phyloP scores from a whole-genome alignment of 2,797 vertebrate genomes.

The Liasis olivaceus region DNA sequence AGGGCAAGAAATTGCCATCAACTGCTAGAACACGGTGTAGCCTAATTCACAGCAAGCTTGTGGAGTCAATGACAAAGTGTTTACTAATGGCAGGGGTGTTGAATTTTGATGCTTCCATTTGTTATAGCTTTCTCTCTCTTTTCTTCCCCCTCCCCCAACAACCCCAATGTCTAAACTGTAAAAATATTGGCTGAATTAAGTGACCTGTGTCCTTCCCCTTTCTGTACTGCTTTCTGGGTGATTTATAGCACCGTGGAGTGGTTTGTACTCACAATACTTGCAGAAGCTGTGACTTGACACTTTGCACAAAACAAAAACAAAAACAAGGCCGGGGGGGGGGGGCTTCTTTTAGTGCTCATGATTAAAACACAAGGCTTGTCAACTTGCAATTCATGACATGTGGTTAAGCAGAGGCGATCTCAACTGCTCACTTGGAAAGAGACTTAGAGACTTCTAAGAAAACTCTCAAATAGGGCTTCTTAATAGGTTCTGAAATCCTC shows the following conservation, averaged over 20 bases:
- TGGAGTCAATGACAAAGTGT: neutral
- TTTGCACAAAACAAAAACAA: neutral
- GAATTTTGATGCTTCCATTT: constrained; percentile 7
- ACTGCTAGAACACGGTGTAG: neutral
- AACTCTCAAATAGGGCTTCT: neutral
- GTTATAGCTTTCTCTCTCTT: neutral
- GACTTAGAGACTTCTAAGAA: neutral
- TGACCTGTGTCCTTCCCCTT: neutral
- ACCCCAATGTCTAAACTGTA: neutral
- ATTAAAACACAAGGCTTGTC: neutral
- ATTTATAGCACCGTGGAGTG: constrained; percentile 7
- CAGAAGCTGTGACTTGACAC: neutral
- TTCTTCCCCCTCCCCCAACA: neutral
- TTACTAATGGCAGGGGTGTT: neutral
- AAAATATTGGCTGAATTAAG: constrained; percentile 11
- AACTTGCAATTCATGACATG: neutral
- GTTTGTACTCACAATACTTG: constrained; percentile 18
- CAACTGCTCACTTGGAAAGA: neutral
- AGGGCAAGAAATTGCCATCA: neutral
- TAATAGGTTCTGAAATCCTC: neutral
- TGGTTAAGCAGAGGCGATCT: neutral
- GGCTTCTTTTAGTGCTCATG: neutral
- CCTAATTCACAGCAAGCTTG: neutral
- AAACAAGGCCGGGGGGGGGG: neutral
- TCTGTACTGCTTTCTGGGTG: constrained; percentile 1